phyloP scores from a whole-genome alignment of 2,888 invertebrate species.

The Slavum lentiscoides region DNA sequence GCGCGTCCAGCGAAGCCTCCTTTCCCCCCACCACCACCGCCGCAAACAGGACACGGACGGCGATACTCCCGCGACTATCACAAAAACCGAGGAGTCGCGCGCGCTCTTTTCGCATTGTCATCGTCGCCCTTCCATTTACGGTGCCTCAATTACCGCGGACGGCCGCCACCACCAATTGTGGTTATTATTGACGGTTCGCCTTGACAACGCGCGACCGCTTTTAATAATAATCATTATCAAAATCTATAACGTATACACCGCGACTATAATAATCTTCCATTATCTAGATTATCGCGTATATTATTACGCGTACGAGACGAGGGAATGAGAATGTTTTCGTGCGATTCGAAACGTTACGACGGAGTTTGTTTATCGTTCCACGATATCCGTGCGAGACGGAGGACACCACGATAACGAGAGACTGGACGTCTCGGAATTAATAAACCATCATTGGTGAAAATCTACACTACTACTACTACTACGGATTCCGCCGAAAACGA shows the following conservation, averaged over 20 bases:
- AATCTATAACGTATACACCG: conserved; percentile 15
- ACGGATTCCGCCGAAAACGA: no score
- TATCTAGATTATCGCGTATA: no score
- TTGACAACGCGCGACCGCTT: conserved; percentile 46
- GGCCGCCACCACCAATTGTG: conserved; percentile 40
- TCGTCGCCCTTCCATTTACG: conserved; percentile 53
- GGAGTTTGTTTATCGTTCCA: no score
- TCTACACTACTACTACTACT: no score
- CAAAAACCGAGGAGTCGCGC: conserved; percentile 29
- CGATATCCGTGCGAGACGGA: no score
- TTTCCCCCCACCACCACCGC: not conserved
- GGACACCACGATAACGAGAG: not conserved
- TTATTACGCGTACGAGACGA: no score
- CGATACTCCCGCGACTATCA: not conserved
- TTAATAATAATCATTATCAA: conserved; percentile 50
- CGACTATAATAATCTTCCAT: no score
- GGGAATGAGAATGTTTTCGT: no score
- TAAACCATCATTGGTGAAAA: not conserved
- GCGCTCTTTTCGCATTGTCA: conserved; percentile 53
- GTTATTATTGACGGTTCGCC: conserved; percentile 46
- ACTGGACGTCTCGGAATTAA: not conserved
- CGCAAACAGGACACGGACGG: no score
- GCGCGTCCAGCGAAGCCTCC: conserved; percentile 35
- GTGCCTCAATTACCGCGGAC: conserved; percentile 47
- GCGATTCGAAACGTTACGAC: no score